Percentiles rank a stretch among this genome's conserved stretches.
Conservation (phyloP, 37 sponge, comb jelly and placozoan genomes). For the Oopsacas minuta region DNA sequence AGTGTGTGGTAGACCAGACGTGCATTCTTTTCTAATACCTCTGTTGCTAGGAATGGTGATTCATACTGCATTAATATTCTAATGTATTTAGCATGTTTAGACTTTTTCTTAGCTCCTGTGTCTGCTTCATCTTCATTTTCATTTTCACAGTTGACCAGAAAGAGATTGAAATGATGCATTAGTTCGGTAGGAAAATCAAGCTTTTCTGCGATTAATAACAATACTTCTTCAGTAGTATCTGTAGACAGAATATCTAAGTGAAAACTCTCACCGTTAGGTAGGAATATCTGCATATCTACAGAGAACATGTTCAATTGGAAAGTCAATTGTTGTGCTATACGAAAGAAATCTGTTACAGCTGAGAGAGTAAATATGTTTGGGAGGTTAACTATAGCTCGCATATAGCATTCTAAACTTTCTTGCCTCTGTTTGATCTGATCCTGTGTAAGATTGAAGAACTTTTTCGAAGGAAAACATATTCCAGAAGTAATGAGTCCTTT, state of each 20-base stretch:
- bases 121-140: neutral
- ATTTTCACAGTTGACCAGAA: neutral
- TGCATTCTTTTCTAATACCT: neutral
- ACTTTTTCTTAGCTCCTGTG: neutral
- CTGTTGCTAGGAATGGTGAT: neutral
- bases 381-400: neutral
- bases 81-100: neutral
- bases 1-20: slow-evolving; percentile 10
- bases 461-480: neutral
- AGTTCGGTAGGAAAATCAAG: neutral
- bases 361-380: neutral
- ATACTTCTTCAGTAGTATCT: neutral
- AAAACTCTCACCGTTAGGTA: neutral
- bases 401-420: neutral
- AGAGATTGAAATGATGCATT: slow-evolving; percentile 3
- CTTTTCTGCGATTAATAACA: slow-evolving; percentile 1
- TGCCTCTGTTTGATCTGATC: neutral
- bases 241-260: neutral
- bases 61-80: neutral
- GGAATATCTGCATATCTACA: neutral
- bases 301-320: neutral
- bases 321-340: neutral
- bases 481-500: neutral
- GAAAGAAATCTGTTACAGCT: neutral
- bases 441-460: neutral